Percentiles rank a stretch among this genome's conserved stretches.
Evolutionary conservation across 1,140 invertebrate genomes (phyloP).

Genomic region (Drosophila gunungcola): DNA sequence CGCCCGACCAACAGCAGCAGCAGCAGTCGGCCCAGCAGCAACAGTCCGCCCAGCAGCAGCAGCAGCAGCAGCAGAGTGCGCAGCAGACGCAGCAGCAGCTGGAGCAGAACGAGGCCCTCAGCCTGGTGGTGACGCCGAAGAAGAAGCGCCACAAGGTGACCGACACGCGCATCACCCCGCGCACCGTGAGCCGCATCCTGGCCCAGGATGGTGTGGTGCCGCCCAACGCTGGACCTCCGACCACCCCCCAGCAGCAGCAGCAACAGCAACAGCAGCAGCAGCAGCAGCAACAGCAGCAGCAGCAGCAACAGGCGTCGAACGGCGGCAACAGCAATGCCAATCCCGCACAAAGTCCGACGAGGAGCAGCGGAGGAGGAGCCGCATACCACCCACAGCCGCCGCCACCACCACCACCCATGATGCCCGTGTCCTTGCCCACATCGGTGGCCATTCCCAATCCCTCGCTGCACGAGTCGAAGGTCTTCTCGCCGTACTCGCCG

Average conservation of each 20-base stretch:
- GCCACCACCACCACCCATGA: conserved; percentile 89
- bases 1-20: conserved; percentile 82
- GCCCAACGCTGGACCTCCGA: conserved; percentile 76
- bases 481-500: conserved; percentile 95
- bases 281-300: conserved; percentile 49
- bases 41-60: conserved; percentile 68
- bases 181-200: conserved; percentile 93
- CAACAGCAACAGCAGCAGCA: conserved; percentile 47
- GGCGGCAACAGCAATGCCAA: conserved; percentile 71
- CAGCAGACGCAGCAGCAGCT: conserved; percentile 84
- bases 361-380: conserved; percentile 85
- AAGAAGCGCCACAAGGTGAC: conserved; percentile 99
- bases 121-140: conserved; percentile 96
- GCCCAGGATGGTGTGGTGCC: conserved; percentile 91
- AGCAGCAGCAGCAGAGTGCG: conserved; percentile 86
- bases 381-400: conserved; percentile 87
- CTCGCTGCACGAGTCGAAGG: conserved; percentile 96
- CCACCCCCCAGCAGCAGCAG: conserved; percentile 38
- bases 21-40: conserved; percentile 65
- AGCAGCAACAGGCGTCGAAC: conserved; percentile 47
- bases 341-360: conserved; percentile 88
- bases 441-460: conserved; percentile 98
- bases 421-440: conserved; percentile 91
- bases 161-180: conserved; percentile 96
- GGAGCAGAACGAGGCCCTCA: conserved; percentile 97